Evolutionary conservation across 2,113 vertebrate species (phyloP).

Genomic region (Lophius piscatorius): DNA sequence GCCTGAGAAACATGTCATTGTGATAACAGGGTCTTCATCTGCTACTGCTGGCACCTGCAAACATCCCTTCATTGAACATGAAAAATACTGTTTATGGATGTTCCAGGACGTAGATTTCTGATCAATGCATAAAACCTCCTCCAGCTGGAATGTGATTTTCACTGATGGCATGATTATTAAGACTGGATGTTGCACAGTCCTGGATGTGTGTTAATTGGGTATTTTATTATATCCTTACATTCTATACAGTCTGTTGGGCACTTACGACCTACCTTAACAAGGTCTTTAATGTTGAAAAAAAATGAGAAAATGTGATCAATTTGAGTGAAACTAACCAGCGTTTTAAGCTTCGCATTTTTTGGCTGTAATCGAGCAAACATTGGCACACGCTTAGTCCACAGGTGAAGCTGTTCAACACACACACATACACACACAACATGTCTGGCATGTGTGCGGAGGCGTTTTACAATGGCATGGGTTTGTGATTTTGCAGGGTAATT

Average conservation of each 20-base stretch:
- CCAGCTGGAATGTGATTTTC: too few species aligned
- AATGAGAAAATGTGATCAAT: conserved; percentile 1
- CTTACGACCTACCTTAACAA: conserved; percentile 4
- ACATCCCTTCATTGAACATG: too few species aligned
- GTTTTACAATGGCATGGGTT: conserved; percentile 56
- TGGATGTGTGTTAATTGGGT: conserved; percentile 6
- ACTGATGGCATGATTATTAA: background rate
- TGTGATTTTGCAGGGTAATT: conserved; percentile 53
- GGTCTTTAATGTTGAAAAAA: background rate
- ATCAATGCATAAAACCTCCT: too few species aligned
- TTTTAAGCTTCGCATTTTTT: conserved; percentile 13
- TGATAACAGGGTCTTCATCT: too few species aligned
- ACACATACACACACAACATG: conserved; percentile 5
- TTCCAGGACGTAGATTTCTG: too few species aligned
- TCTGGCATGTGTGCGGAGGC: conserved; percentile 41
- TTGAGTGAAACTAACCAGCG: conserved; percentile 8
- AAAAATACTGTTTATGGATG: too few species aligned
- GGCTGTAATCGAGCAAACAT: conserved; percentile 24
- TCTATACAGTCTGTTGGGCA: background rate
- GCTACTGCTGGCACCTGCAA: too few species aligned
- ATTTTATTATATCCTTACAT: conserved; percentile 9
- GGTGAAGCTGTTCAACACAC: conserved; percentile 26
- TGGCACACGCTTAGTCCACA: conserved; percentile 29
- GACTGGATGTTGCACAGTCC: background rate
- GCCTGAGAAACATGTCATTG: too few species aligned